A percentile compares a stretch with the other conserved stretches of the same genome.
These are phyloP conservation scores for Pangasius macronema DNA, from an alignment of 2,797 vertebrate species.

Conservation along the genomic window DNA sequence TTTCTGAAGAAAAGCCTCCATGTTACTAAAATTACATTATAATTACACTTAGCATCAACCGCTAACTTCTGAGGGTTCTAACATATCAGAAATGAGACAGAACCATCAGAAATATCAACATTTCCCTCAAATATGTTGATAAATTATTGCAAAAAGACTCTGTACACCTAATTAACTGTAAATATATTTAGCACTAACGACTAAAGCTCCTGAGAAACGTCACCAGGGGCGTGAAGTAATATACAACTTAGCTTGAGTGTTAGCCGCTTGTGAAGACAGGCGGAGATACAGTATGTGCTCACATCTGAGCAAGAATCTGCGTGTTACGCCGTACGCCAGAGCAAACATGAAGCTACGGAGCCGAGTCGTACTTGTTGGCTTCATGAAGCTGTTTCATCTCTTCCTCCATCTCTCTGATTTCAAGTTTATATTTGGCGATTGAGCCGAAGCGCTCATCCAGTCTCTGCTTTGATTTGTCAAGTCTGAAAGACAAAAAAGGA, in stretches of 20 bases:
- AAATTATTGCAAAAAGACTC: neutral
- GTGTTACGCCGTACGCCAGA: neutral
- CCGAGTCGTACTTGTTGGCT: neutral
- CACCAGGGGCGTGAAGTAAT: neutral
- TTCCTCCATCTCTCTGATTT: conserved; percentile 64
- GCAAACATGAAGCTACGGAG: neutral
- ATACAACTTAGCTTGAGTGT: neutral
- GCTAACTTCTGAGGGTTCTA: neutral
- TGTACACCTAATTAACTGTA: neutral
- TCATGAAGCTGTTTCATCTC: conserved; percentile 63
- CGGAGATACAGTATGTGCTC: no score
- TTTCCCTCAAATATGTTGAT: neutral
- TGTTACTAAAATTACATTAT: neutral
- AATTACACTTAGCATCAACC: neutral
- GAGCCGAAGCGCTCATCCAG: conserved; percentile 61
- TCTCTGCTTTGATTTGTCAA: conserved; percentile 60
- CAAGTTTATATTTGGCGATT: conserved; percentile 56
- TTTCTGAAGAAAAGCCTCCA: neutral
- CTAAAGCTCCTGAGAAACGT: neutral
- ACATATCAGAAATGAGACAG: neutral
- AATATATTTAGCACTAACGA: neutral
- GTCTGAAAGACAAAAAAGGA: conserved; percentile 37
- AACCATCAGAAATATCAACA: neutral
- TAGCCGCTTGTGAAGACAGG: neutral
- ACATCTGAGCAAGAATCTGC: no score